Conservation (phyloP, 2,888 invertebrate species). For the Netelia virgata region DNA sequence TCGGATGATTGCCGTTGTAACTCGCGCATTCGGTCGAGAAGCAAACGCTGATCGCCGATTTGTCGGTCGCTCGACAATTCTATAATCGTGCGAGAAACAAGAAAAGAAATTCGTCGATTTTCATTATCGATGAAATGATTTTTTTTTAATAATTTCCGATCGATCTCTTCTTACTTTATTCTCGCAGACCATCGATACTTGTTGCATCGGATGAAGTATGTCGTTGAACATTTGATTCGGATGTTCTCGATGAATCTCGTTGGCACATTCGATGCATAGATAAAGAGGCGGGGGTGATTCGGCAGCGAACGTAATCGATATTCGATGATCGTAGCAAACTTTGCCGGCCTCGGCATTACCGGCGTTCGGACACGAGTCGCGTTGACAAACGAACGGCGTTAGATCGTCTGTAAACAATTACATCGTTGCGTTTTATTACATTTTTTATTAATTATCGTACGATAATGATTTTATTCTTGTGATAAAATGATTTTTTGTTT, state of each 20-base stretch:
- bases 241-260: conserved; percentile 95
- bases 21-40: conserved; percentile 98
- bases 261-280: conserved; percentile 98
- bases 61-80: conserved; percentile 97
- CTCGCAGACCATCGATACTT: conserved; percentile 97
- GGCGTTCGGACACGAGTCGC: conserved; percentile 95
- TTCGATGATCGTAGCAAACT: conserved; percentile 97
- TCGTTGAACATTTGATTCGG: conserved; percentile 94
- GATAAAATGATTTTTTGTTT: not conserved
- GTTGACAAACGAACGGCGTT: conserved; percentile 94
- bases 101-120: not conserved
- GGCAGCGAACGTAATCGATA: conserved; percentile 94
- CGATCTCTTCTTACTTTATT: conserved; percentile 90
- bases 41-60: conserved; percentile 97
- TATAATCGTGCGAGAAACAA: conserved; percentile 80
- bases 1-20: conserved; percentile 98
- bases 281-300: conserved; percentile 97
- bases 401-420: conserved; percentile 89
- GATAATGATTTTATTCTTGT: not conserved
- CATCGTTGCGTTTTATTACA: conserved; percentile 36
- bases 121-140: not conserved
- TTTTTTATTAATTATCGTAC: not conserved
- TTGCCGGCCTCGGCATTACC: conserved; percentile 95
- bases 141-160: not conserved
- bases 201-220: conserved; percentile 96